Percentiles rank a stretch among this genome's conserved stretches.
phyloP scores from a whole-genome alignment of 2,113 vertebrate species.

The Salvelinus sp. region DNA sequence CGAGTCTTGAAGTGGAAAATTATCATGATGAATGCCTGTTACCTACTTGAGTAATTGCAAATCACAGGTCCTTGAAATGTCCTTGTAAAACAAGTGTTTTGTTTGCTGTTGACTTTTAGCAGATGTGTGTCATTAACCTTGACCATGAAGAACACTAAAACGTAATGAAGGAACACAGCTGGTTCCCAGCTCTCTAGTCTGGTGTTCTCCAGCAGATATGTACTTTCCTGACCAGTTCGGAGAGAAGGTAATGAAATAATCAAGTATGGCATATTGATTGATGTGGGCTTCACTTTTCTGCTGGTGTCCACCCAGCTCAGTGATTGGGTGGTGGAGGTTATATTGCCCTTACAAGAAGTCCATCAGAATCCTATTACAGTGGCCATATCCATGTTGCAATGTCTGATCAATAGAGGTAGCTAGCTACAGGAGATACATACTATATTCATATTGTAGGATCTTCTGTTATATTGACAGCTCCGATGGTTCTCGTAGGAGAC shows the following conservation, averaged over 20 bases:
- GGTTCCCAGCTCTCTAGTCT: not conserved
- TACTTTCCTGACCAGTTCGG: conserved; percentile 5
- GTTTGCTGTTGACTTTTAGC: not conserved
- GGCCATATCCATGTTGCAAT: not conserved
- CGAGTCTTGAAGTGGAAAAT: not conserved
- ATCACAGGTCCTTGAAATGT: conserved; percentile 1
- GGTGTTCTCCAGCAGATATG: not conserved
- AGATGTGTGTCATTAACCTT: not conserved
- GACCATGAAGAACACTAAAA: not conserved
- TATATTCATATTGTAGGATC: no score
- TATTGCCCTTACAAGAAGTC: conserved; percentile 46
- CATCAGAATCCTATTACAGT: not conserved
- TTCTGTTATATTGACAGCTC: not conserved
- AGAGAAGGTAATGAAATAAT: conserved; percentile 29
- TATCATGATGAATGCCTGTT: not conserved
- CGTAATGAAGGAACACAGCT: not conserved
- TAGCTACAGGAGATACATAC: not conserved
- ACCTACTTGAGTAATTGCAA: not conserved
- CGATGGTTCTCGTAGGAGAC: not conserved
- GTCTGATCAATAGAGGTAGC: not conserved
- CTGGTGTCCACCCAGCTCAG: conserved; percentile 21
- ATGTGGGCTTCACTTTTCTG: conserved; percentile 19
- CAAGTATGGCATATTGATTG: conserved; percentile 28
- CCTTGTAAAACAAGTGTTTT: conserved; percentile 2
- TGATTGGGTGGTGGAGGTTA: conserved; percentile 17